Evolutionary conservation across 2,797 vertebrate species (phyloP), one percentile per base, ranked within the genome.

Genomic region (Dromococcyx pavoninus): DNA sequence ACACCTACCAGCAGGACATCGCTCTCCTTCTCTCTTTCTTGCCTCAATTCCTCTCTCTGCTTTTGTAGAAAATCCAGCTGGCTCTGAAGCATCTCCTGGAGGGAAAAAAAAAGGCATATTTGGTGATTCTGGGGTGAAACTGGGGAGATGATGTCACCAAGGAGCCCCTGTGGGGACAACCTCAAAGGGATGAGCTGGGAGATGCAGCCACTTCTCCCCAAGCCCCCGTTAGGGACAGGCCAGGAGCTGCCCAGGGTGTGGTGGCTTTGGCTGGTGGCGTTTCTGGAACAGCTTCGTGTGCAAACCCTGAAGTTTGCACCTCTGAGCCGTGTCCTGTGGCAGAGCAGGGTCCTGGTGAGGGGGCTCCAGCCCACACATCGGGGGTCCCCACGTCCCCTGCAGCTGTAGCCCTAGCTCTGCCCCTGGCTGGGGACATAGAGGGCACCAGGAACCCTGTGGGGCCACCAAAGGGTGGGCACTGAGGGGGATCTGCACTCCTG

Each of bases 401-500:
- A 15, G 27, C 46, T 23, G 35, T 41, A 16, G 43, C 28, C 48
- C 46, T n/a, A n/a, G n/a, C n/a, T n/a, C n/a, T n/a, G n/a, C n/a
- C n/a, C n/a, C n/a, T 22, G 35, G 18, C 50, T 66, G 58, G 75
- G 50, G 50, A 41, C 3, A 1, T 4, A 2, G 1, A 13, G 28
- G 70, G 27, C 33, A 58, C 39, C 2, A 4, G 11, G 33, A 41
- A 58, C 48, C 11, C 5, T 2, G 11, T 0, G 3, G 70, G 24
- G 65, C 28, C 17, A 37, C 13, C 22, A 24, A 23, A 21, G 24
- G 27, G 17, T 9, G 44, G 61, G 61, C n/a, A 23, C 25, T 1
- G 6, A 66, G 57, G 81, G 30, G 33, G 27, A 22, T 18, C 81
- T 13, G 66, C 4, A 16, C 48, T 14, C 27, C 56, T n/a, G 39